phyloP scores from a whole-genome alignment of 2,888 invertebrate genomes.

The Hydrotaea diabolus region DNA sequence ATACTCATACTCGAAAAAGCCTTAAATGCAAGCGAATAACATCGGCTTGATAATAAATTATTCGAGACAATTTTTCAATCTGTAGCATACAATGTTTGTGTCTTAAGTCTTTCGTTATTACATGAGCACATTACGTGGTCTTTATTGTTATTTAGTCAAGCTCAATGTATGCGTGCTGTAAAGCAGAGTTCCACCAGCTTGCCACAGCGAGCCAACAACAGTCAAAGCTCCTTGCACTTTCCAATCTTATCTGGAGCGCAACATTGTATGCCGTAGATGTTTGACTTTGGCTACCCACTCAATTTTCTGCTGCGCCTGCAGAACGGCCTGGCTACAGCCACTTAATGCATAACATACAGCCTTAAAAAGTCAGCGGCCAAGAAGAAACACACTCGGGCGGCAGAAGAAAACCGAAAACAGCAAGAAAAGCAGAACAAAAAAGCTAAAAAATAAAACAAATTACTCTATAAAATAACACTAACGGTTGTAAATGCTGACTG shows the following conservation, averaged over 20 bases:
- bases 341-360: slow-evolving; percentile 6
- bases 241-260: slow-evolving; percentile 30
- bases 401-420: no score
- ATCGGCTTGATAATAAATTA: slow-evolving; percentile 16
- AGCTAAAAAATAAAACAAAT: slow-evolving; percentile 9
- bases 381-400: neutral
- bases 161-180: slow-evolving; percentile 5
- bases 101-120: slow-evolving; percentile 25
- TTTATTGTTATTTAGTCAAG: slow-evolving; percentile 6
- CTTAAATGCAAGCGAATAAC: neutral
- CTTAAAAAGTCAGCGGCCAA: neutral
- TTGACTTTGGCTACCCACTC: slow-evolving; percentile 34
- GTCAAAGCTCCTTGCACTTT: slow-evolving; percentile 24
- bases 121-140: slow-evolving; percentile 13
- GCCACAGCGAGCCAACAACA: neutral
- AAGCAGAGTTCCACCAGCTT: neutral
- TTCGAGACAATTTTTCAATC: slow-evolving; percentile 7
- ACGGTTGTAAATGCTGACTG: slow-evolving; percentile 2
- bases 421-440: neutral
- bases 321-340: neutral
- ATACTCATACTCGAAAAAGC: neutral
- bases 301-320: neutral
- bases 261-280: slow-evolving; percentile 33
- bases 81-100: slow-evolving; percentile 20
- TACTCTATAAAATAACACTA: neutral